Base-by-base conservation (phyloP, 2,113 vertebrate species). In the Alaudala cheleensis region DNA sequence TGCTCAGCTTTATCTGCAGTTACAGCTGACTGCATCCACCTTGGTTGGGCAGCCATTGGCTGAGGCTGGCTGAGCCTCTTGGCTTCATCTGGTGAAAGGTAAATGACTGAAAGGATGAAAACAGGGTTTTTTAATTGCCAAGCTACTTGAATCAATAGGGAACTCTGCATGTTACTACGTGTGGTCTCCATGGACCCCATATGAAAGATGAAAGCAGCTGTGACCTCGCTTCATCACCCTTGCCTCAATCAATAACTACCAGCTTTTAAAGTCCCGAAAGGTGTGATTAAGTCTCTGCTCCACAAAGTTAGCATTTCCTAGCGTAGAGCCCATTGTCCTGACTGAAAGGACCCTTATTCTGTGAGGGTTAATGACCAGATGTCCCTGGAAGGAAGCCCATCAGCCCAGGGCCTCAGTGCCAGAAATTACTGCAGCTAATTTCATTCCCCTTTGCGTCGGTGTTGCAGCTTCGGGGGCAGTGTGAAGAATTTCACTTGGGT, bases 241-340 rank as follows among this genome's bases (percentile, higher is more conserved):
- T 69, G 69, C 95, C 61, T 93, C 93, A 86, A 96, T 97, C 96
- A 96, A 97, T 97, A 96, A 76, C 69, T 74, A 92, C 86, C 82
- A 93, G 90, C 76, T 92, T 96, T 88, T 86, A 39, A 62, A 88
- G 76, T 96, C 96, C 95, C 95, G 93, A 93, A 97, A 96, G 93
- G 95, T 97, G 93, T 91, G 95, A 96, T 96, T 96, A 96, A 95
- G 88, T 40, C 90, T 86, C 67, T 90, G 85, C 82, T 37, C 76
- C n/a, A 53, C 11, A 7, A 90, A 92, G 94, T 96, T 90, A 84
- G 57, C 14, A 0, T 90, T 93, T 94, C 92, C 90, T 81, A 83
- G 51, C 61, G 18, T 42, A 60, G 14, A 88, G 69, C 61, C 72
- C 90, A 95, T 96, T 96, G 96, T 95, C 88, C 76, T 44, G 53